Evolutionary conservation across 2,888 invertebrate genomes (phyloP), one percentile per base, ranked within the genome.

Genomic region (Cetonia aurata): DNA sequence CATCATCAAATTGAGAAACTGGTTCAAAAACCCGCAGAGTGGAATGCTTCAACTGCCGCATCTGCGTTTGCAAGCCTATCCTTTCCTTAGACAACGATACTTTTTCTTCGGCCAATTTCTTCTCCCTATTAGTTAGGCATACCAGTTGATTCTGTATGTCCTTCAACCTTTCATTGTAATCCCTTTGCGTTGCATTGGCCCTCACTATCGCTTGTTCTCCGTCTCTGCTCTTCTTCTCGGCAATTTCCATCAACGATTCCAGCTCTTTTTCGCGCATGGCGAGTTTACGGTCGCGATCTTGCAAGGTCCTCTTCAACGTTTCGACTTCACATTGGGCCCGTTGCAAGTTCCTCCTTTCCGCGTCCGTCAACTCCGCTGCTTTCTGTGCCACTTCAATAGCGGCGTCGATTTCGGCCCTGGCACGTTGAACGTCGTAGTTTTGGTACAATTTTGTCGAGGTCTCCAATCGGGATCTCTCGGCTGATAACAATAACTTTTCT

Each of bases 61-160:
- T 84, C 69, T 87, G 86, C 31, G 59, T 71, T 55, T 89, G 89
- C 31, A 89, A 80, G 69, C 84, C 84, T 67, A 90, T 76, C 74
- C 89, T 84, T 78, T 90, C 89, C 75, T 88, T 87, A 0, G 89
- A 89, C 9, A 90, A 77, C 1, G 85, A 83, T 0, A 90, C 86
- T 80, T 90, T 90, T 76, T 90, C 90, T 79, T 86, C 88, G 0
- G 89, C 88, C 44, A 90, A 85, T 75, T 88, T 88, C 76, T 89
- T 89, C 73, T 90, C 90, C 75, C 89, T 85, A 10, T 82, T 79
- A 17, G 88, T 86, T 15, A 90, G 77, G 0, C 88, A 87, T 2
- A 86, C 82, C 1, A 88, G 86, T 72, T 89, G 89, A 71, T 86
- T 87, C 79, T 90, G 90, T 42, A 90, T 85, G 55, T 88, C 85